phyloP scores from a whole-genome alignment of 2,113 vertebrate genomes.

The Otolemur garnettii region DNA sequence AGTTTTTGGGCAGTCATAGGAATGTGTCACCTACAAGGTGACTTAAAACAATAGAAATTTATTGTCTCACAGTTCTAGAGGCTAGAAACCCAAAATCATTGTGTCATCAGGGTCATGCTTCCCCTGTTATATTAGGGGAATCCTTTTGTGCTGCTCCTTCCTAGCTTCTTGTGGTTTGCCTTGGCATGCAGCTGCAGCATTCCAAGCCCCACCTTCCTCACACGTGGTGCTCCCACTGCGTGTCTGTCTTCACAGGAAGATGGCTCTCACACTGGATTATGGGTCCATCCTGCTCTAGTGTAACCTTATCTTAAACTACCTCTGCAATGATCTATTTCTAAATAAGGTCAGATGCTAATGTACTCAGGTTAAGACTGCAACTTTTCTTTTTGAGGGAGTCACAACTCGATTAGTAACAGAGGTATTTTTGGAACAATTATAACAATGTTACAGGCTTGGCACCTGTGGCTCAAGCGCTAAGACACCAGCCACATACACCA shows the following conservation, averaged over 20 bases:
- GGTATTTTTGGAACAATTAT: background rate
- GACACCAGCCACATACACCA: no score
- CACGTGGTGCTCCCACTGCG: fast-evolving
- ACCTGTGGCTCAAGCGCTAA: no score
- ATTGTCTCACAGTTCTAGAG: background rate
- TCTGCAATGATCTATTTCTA: constrained; percentile 23
- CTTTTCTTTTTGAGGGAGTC: background rate
- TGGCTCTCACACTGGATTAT: background rate
- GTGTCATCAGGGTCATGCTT: background rate
- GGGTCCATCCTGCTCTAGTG: background rate
- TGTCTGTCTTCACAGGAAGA: background rate
- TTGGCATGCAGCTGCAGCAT: no score
- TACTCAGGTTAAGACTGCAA: background rate
- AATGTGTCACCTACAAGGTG: background rate
- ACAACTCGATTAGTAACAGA: constrained; percentile 1
- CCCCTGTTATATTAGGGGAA: background rate
- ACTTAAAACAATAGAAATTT: background rate
- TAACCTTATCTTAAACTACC: constrained; percentile 30
- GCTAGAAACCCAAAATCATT: background rate
- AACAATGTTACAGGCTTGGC: no score
- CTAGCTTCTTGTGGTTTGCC: background rate
- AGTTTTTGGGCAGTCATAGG: background rate
- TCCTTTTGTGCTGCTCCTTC: background rate
- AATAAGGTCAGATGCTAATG: constrained; percentile 13
- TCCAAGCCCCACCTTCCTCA: background rate